Evolutionary conservation across 2,888 invertebrate genomes (phyloP).

Genomic region (Oegoconia quadripuncta): DNA sequence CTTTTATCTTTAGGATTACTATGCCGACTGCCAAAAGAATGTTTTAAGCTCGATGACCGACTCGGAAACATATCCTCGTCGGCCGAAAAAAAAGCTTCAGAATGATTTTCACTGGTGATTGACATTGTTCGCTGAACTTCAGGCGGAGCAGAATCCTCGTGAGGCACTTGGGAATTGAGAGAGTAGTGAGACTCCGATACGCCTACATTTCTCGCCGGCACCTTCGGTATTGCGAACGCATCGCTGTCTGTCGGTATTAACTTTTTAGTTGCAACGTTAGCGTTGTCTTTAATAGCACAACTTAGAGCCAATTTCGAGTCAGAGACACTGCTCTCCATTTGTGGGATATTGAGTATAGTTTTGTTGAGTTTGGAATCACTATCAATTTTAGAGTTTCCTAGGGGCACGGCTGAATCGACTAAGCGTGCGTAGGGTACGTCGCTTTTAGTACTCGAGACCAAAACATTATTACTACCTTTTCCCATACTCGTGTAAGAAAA

Average conservation of each 20-base stretch:
- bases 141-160: conserved; percentile 79
- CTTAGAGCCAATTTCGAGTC: conserved; percentile 92
- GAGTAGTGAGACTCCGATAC: conserved; percentile 85
- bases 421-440: conserved; percentile 91
- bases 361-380: conserved; percentile 85
- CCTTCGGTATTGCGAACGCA: conserved; percentile 56
- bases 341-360: conserved; percentile 75
- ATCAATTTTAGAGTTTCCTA: conserved; percentile 81
- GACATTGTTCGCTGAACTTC: conserved; percentile 91
- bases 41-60: conserved; percentile 83
- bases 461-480: conserved; percentile 64
- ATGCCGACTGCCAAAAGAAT: conserved; percentile 77
- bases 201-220: conserved; percentile 72
- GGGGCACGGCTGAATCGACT: conserved; percentile 82
- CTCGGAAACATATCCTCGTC: conserved; percentile 91
- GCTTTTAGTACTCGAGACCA: conserved; percentile 70
- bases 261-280: conserved; percentile 49
- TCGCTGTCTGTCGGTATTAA: conserved; percentile 41
- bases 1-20: conserved; percentile 74
- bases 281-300: conserved; percentile 80
- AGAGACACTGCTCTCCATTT: conserved; percentile 88
- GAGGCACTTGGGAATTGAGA: conserved; percentile 75
- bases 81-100: conserved; percentile 95
- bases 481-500: conserved; percentile 71
- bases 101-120: conserved; percentile 93